phyloP scores from a whole-genome alignment of 2,888 invertebrate genomes.

The Ormyrus pomaceus region DNA sequence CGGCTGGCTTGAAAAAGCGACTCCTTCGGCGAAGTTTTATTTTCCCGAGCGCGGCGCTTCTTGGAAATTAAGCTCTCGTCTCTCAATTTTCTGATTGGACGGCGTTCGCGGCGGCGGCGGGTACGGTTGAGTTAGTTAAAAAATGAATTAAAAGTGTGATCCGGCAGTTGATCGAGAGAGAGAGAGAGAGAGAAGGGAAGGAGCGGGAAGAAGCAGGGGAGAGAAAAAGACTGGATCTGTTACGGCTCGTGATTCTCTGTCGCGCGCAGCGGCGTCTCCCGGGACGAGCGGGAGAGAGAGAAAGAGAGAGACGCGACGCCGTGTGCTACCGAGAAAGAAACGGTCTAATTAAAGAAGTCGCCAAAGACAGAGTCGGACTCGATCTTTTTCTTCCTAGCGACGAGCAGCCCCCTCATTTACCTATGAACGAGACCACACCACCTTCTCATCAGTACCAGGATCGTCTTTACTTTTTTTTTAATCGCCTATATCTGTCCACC shows the following conservation, averaged over 20 bases:
- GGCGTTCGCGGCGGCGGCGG: slow-evolving; percentile 38
- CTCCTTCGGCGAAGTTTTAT: slow-evolving; percentile 34
- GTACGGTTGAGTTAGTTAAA: slow-evolving; percentile 67
- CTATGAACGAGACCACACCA: slow-evolving; percentile 35
- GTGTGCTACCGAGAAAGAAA: slow-evolving; percentile 68
- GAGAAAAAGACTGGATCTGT: slow-evolving; percentile 62
- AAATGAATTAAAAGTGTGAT: slow-evolving; percentile 70
- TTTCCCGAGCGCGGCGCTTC: slow-evolving; percentile 12
- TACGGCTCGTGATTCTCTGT: slow-evolving; percentile 71
- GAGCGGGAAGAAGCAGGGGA: slow-evolving; percentile 37
- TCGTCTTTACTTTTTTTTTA: slow-evolving; percentile 37
- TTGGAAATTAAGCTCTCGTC: slow-evolving; percentile 49
- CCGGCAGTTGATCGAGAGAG: slow-evolving; percentile 71
- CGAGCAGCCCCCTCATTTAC: slow-evolving; percentile 50
- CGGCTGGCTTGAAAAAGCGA: too few species aligned
- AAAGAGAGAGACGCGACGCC: slow-evolving; percentile 46
- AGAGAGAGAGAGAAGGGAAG: slow-evolving; percentile 20
- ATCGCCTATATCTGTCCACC: background rate
- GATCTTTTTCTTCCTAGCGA: slow-evolving; percentile 41
- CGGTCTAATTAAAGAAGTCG: slow-evolving; percentile 74
- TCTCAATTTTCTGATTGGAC: slow-evolving; percentile 60
- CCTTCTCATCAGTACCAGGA: slow-evolving; percentile 30
- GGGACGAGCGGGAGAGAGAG: slow-evolving; percentile 37
- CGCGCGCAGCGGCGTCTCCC: slow-evolving; percentile 44
- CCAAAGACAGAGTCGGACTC: slow-evolving; percentile 57